Evolutionary conservation across 2,888 invertebrate species (phyloP).

Genomic region (Sinotaia quadrata): DNA sequence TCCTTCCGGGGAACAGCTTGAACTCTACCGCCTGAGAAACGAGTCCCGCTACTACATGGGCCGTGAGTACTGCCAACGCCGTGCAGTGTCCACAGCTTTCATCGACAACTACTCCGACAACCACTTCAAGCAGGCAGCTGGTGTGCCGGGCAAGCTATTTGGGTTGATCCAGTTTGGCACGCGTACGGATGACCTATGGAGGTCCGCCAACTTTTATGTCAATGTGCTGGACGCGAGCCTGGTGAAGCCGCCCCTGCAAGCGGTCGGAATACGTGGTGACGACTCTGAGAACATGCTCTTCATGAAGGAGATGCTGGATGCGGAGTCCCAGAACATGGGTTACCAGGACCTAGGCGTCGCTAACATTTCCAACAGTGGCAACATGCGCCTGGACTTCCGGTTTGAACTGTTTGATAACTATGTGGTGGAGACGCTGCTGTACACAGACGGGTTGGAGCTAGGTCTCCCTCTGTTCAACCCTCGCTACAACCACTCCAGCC

Average conservation of each 20-base stretch:
- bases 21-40: constrained; percentile 13
- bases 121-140: constrained; percentile 13
- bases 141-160: constrained; percentile 6
- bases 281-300: constrained; percentile 15
- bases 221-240: constrained; percentile 12
- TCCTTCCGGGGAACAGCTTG: constrained; percentile 18
- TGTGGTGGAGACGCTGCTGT: constrained; percentile 22
- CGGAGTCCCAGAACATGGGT: not conserved
- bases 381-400: constrained; percentile 11
- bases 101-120: constrained; percentile 3
- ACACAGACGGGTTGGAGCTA: constrained; percentile 11
- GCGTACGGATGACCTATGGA: constrained; percentile 21
- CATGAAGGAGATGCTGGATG: constrained; percentile 24
- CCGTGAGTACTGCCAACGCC: constrained; percentile 3
- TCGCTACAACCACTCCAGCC: constrained; percentile 18
- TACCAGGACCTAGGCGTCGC: constrained; percentile 2
- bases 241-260: constrained; percentile 10
- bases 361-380: not conserved
- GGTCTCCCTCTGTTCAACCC: constrained; percentile 15
- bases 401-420: constrained; percentile 25
- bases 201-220: constrained; percentile 13
- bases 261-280: constrained; percentile 9
- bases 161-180: constrained; percentile 25
- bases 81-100: constrained; percentile 21
- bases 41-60: constrained; percentile 3